Evolutionary conservation across 1,140 invertebrate genomes (phyloP).

Genomic region (Cotesia vestalis): DNA sequence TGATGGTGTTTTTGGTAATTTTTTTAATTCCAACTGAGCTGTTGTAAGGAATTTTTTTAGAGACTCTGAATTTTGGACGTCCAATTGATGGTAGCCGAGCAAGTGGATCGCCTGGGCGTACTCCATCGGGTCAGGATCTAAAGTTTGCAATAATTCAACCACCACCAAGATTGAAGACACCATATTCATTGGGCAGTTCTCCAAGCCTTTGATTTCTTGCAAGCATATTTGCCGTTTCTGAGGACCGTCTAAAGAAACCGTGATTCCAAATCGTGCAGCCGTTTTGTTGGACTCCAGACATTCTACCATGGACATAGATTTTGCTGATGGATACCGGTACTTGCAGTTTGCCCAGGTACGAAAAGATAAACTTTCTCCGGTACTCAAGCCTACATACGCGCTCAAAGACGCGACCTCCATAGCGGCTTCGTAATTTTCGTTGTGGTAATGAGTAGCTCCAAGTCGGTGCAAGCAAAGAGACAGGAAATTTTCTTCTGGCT

Average conservation of each 20-base stretch:
- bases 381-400: conserved; percentile 48
- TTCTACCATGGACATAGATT: conserved; percentile 48
- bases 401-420: conserved; percentile 50
- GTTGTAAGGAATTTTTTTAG: too few relatives aligned
- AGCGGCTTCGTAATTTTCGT: conserved; percentile 49
- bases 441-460: conserved; percentile 43
- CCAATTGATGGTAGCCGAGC: too few relatives aligned
- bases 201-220: conserved; percentile 47
- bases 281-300: conserved; percentile 47
- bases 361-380: conserved; percentile 48
- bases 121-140: conserved; percentile 39
- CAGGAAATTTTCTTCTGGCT: conserved; percentile 44
- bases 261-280: conserved; percentile 50
- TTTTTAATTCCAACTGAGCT: too few relatives aligned
- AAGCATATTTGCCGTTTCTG: conserved; percentile 49
- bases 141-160: conserved; percentile 45
- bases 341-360: conserved; percentile 53
- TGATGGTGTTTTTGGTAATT: too few relatives aligned
- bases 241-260: conserved; percentile 46
- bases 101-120: conserved; percentile 40
- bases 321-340: conserved; percentile 37
- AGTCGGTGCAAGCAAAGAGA: conserved; percentile 42
- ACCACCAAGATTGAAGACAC: conserved; percentile 40
- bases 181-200: conserved; percentile 43
- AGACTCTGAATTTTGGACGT: too few relatives aligned